Percentiles rank a stretch among this genome's conserved stretches.
These are phyloP conservation scores for Cecropterus lyciades DNA, from an alignment of 1,140 invertebrate genomes.

Conservation along the genomic window DNA sequence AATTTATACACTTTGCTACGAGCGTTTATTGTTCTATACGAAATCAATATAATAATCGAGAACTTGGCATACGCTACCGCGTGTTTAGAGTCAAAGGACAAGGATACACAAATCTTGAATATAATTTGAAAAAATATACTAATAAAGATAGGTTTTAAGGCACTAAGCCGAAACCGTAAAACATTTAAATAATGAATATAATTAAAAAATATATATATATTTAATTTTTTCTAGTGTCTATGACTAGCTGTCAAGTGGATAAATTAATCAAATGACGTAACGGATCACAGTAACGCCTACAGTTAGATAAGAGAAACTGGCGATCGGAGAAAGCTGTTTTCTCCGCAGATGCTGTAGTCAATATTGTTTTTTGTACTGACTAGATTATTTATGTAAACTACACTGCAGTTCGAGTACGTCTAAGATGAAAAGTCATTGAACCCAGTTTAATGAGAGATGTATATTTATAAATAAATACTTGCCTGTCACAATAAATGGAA, in stretches of 20 bases:
- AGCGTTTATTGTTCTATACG: too few relatives aligned
- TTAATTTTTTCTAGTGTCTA: background rate
- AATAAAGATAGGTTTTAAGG: too few relatives aligned
- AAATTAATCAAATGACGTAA: conserved; percentile 29
- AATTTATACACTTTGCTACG: too few relatives aligned
- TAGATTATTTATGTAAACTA: conserved; percentile 21
- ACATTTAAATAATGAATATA: too few relatives aligned
- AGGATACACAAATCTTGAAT: too few relatives aligned
- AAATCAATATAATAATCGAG: too few relatives aligned
- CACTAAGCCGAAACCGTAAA: too few relatives aligned
- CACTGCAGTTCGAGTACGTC: background rate
- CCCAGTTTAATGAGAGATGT: background rate
- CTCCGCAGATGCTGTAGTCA: conserved; percentile 48
- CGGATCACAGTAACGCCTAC: conserved; percentile 18
- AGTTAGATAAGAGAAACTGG: conserved; percentile 34
- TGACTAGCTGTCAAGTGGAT: conserved; percentile 8
- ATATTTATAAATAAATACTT: too few relatives aligned
- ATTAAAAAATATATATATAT: background rate
- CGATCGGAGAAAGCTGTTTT: conserved; percentile 53
- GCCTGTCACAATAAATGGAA: too few relatives aligned
- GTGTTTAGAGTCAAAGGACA: too few relatives aligned
- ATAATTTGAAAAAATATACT: too few relatives aligned
- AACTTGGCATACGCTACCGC: too few relatives aligned
- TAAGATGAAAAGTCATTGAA: background rate
- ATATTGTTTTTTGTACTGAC: conserved; percentile 32